Conservation (phyloP, 2,797 vertebrate species). For the Setipinna tenuifilis region DNA sequence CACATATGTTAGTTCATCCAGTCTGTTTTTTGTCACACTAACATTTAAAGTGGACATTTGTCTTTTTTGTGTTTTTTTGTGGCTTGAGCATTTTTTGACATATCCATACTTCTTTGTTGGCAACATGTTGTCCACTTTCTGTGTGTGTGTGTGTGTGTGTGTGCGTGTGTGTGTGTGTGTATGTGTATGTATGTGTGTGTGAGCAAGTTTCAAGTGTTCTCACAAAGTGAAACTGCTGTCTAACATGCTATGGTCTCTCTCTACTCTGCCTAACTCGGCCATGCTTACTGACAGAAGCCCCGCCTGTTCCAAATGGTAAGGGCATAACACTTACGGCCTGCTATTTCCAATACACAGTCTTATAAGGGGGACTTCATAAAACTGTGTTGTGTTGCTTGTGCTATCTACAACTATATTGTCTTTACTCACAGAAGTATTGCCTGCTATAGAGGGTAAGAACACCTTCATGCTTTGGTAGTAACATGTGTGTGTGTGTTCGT, state of each 20-base stretch:
- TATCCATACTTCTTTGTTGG: too few species aligned
- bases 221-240: neutral
- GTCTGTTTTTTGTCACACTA: too few species aligned
- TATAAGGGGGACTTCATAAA: too few species aligned
- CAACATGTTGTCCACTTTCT: too few species aligned
- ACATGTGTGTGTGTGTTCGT: too few species aligned
- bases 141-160: neutral
- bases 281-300: conserved; percentile 10
- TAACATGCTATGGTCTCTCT: neutral
- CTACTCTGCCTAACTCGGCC: neutral
- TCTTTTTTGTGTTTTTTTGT: too few species aligned
- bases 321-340: neutral
- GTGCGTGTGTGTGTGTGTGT: neutral
- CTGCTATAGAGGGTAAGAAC: neutral
- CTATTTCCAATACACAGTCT: too few species aligned
- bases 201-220: neutral
- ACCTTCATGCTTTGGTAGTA: neutral
- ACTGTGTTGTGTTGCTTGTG: neutral
- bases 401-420: neutral
- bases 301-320: neutral
- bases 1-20: too few species aligned
- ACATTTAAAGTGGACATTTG: too few species aligned
- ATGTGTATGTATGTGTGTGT: neutral
- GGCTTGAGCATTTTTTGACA: too few species aligned
- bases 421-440: neutral